Conservation (phyloP, 2,797 vertebrate genomes). For the Xiphophorus birchmanni region DNA sequence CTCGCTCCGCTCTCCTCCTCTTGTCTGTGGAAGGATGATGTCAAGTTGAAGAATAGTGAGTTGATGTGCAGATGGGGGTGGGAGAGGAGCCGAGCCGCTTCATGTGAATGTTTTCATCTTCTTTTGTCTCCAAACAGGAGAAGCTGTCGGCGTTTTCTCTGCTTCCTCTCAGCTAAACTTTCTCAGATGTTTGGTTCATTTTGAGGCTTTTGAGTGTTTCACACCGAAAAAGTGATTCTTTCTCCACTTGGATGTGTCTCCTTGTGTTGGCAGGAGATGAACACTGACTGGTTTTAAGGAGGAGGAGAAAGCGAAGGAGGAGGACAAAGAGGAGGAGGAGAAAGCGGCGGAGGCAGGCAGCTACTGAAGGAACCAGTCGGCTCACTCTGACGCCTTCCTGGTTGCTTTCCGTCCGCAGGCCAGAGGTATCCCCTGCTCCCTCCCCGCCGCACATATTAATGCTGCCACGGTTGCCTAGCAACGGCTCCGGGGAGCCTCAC, state of each 20-base stretch:
- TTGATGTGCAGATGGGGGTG: slow-evolving; percentile 66
- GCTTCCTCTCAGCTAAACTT: slow-evolving; percentile 58
- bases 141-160: slow-evolving; percentile 33
- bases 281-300: slow-evolving; percentile 41
- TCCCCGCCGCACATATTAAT: slow-evolving; percentile 86
- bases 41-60: slow-evolving; percentile 71
- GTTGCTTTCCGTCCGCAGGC: slow-evolving; percentile 72
- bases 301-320: background rate
- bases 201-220: slow-evolving; percentile 37
- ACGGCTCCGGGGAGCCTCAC: slow-evolving; percentile 86
- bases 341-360: too few species aligned
- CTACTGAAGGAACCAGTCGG: slow-evolving; percentile 50
- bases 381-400: slow-evolving; percentile 63
- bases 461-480: slow-evolving; percentile 87
- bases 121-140: slow-evolving; percentile 42
- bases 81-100: slow-evolving; percentile 59
- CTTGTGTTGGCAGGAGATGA: slow-evolving; percentile 50
- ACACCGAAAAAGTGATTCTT: slow-evolving; percentile 37
- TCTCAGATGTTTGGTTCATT: slow-evolving; percentile 36
- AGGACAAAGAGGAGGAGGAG: background rate
- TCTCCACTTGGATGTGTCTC: slow-evolving; percentile 43
- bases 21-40: slow-evolving; percentile 65
- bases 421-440: slow-evolving; percentile 82
- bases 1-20: slow-evolving; percentile 34
- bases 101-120: slow-evolving; percentile 57